Evolutionary conservation across 2,888 invertebrate species (phyloP), one percentile per base, ranked within the genome.

Genomic region (Aquatica leii): DNA sequence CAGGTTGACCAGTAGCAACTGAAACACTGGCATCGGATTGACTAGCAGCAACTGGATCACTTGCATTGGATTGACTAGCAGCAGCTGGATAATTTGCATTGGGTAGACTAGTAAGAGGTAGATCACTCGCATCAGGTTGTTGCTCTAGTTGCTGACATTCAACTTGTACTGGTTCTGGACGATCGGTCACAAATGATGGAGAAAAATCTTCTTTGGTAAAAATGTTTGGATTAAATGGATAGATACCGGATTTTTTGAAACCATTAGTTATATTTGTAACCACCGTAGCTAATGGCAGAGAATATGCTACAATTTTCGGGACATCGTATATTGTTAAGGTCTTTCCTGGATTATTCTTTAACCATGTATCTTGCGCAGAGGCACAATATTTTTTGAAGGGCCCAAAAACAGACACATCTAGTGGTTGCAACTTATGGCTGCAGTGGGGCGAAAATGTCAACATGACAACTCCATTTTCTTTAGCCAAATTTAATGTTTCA

Each of bases 101-200:
- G n/a, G n/a, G n/a, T n/a, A n/a, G n/a, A n/a, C n/a, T n/a, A n/a
- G n/a, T n/a, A n/a, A n/a, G n/a, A n/a, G n/a, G n/a, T n/a, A n/a
- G n/a, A n/a, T n/a, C n/a, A n/a, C n/a, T n/a, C n/a, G n/a, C n/a
- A n/a, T n/a, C n/a, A n/a, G n/a, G n/a, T n/a, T n/a, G n/a, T n/a
- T n/a, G n/a, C n/a, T n/a, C n/a, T n/a, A n/a, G n/a, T n/a, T n/a
- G n/a, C n/a, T n/a, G n/a, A n/a, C n/a, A n/a, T n/a, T n/a, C n/a
- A n/a, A n/a, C n/a, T n/a, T n/a, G n/a, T n/a, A n/a, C n/a, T n/a
- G 35, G 35, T 24, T 15, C 37, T 3, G 14, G 41, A 43, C 41
- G 17, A 12, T 43, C 41, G 41, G 41, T 43, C 12, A 43, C 41
- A 14, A 43, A 43, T 17, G 41, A 43, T 43, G 41, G 41, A 17